Base-by-base conservation (phyloP, 2,888 invertebrate species). In the Cheilosia pagana region DNA sequence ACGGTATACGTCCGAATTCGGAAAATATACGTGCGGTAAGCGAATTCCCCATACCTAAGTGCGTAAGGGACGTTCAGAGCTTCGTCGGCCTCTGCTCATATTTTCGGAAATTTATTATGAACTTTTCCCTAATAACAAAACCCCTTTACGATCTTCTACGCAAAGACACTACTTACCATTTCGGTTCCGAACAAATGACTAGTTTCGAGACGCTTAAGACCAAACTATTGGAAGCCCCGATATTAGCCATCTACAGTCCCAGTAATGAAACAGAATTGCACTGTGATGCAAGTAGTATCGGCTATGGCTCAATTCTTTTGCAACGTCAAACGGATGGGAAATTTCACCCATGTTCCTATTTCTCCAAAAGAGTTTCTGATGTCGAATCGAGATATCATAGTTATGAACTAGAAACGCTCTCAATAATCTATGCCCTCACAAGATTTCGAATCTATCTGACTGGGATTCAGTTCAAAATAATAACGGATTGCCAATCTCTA, bases 391-490 rank as follows among this genome's bases (percentile, higher is more conserved):
- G 87, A 52, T 89, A 88, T 75, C 88, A 89, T 67, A 88, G 88
- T 70, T 89, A 87, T 87, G 90, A 90, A 59, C 65, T 90, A 12
- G 89, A 90, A 83, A 87, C 87, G 1, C 59, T 89, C 16, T 86
- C 88, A 6, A 87, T 89, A 3, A 81, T 89, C 31, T 87, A 89
- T 81, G 78, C 89, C 0, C 35, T 89, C 7, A 63, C 88, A 68
- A 76, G 88, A 52, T 89, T 89, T 67, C 76, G 87, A 5, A 74
- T 87, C 10, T 89, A 89, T 78, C 59, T 89, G n/a, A 19, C 75
- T 3, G 88, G 88, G 0, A 81, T 87, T 3, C 59, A 59, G 35
- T 88, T 89, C 78, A 88, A 83, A 68, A 87, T 89, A 3, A 77
- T 88, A 1, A 89, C 88, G 0, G 89, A 89, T 76, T 89, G 88